Percentiles rank a stretch among this genome's conserved stretches.
Conservation (phyloP, 2,113 vertebrate genomes). For the Myrmecobius fasciatus region DNA sequence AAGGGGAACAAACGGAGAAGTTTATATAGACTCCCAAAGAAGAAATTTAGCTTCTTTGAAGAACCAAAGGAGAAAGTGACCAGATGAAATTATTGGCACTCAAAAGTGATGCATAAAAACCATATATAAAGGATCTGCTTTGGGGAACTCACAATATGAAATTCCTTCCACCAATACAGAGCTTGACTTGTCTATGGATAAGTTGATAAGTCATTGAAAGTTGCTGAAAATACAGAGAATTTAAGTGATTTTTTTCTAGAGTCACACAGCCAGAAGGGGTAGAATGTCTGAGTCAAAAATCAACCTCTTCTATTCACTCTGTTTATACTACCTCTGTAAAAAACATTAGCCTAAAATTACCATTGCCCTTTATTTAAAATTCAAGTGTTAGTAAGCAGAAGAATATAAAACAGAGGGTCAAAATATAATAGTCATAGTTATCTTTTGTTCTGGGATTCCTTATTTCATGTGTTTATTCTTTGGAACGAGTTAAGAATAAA, state of each 20-base stretch:
- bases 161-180: not conserved
- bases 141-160: not conserved
- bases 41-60: slow-evolving; percentile 52
- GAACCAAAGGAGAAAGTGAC: slow-evolving; percentile 42
- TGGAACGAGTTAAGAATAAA: slow-evolving; percentile 37
- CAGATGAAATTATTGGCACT: slow-evolving; percentile 39
- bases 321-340: not conserved
- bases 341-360: slow-evolving; percentile 26
- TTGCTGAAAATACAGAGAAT: not conserved
- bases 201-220: not conserved
- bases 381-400: not conserved
- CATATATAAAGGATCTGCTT: not conserved
- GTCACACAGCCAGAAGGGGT: not conserved
- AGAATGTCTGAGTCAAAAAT: not conserved
- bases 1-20: not conserved
- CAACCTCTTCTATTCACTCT: not conserved
- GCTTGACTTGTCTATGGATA: not conserved
- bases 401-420: not conserved
- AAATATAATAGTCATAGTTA: not conserved
- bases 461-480: slow-evolving; percentile 35
- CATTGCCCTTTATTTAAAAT: slow-evolving; percentile 13
- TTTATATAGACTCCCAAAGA: not conserved
- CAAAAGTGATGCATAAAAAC: slow-evolving; percentile 1
- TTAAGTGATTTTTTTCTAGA: not conserved
- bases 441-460: slow-evolving; percentile 37